Evolutionary conservation across 1,140 invertebrate species (phyloP), one percentile per base, ranked within the genome.

Genomic region (Bradynema listronoti): DNA sequence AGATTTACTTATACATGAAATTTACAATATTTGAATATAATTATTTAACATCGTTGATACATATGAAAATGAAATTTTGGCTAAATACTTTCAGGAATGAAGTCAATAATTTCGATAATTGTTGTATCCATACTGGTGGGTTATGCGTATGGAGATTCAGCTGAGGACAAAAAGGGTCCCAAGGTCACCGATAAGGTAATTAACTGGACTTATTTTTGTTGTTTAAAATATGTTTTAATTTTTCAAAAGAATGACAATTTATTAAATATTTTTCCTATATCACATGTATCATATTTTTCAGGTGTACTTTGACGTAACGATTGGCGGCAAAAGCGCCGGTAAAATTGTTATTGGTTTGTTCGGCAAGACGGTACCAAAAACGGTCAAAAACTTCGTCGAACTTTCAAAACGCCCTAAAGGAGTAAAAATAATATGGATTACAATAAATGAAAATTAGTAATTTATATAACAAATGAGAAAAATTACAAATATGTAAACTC

Each of bases 281-380:
- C 58, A 54, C 30, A 19, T 27, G 24, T 16, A 54, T 24, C 42
- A 24, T 50, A 32, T 33, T 32, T 45, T 75, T 51, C 34, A 61
- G 59, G 59, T 49, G 11, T 63, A 51, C 33, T 63, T 63, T 32
- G 61, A 63, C 33, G 56, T 65, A 36, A 39, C 45, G 27, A 33
- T 63, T 29, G 61, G 61, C 2, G 61, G 61, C 5, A 27, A 39
- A n/a, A 34, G 33, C 4, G 46, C 49, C 4, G 61, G 61, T 5
- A 19, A 49, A 6, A 41, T 63, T 6, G 62, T 63, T 19, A 63
- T 63, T 33, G 61, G 61, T 3, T 81, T 98, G 0, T 98, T 98
- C 83, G 93, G 93, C 1, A 86, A 90, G 65, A 82, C 86, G 46
- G 90, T 88, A 0, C 93, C 94, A 2, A 92, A 89, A 81, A 91